These are phyloP conservation scores for Nysson spinosus DNA, from an alignment of 2,888 invertebrate genomes.

Conservation along the genomic window DNA sequence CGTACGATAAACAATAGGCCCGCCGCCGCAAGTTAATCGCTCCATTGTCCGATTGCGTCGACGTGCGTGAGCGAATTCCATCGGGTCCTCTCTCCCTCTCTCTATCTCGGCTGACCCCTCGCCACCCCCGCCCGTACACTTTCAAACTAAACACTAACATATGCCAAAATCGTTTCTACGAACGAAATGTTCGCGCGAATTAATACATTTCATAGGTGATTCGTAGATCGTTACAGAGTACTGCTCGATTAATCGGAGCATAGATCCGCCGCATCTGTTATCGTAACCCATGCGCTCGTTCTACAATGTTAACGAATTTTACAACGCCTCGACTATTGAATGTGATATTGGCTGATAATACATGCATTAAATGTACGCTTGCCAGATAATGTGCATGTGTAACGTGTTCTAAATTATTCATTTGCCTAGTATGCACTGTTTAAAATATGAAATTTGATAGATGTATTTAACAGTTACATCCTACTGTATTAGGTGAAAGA, in stretches of 20 bases:
- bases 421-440: too few relatives aligned
- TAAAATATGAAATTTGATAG: too few relatives aligned
- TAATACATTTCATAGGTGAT: conserved; percentile 21
- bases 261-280: conserved; percentile 7
- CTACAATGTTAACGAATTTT: background rate
- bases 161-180: conserved; percentile 7
- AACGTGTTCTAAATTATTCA: too few relatives aligned
- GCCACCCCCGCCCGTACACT: too few relatives aligned
- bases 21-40: conserved; percentile 72
- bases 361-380: background rate
- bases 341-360: background rate
- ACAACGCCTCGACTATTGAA: background rate
- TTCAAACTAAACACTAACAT: background rate
- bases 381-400: too few relatives aligned
- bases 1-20: conserved; percentile 70
- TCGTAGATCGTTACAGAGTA: conserved; percentile 19
- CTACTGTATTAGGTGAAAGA: too few relatives aligned
- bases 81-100: conserved; percentile 45
- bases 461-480: too few relatives aligned
- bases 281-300: background rate
- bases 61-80: conserved; percentile 66
- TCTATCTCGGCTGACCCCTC: too few relatives aligned
- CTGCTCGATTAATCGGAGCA: conserved; percentile 13
- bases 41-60: conserved; percentile 70
- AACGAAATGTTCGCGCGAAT: conserved; percentile 13